Evolutionary conservation across 2,797 vertebrate genomes (phyloP), one percentile per base, ranked within the genome.

Genomic region (Cirrhinus molitorella): DNA sequence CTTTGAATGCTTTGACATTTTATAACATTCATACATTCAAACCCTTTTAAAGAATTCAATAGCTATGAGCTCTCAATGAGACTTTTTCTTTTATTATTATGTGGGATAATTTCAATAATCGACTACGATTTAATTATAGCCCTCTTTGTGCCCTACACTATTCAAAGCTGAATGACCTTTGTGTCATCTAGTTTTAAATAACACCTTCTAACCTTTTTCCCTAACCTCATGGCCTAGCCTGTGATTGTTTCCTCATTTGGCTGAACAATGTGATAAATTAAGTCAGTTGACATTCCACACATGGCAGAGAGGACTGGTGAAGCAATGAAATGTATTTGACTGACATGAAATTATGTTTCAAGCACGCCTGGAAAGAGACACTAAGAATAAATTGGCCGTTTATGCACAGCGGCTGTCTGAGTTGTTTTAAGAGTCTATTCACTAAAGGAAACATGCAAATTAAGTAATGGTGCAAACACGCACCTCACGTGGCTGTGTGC

Each of bases 201-300:
- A 78, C 75, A 77, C 57, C 21, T 57, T 59, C 34, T 43, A 65
- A 79, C 25, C 23, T 79, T 65, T 80, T 72, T 53, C 72, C 57
- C 53, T 75, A 85, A 78, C 72, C 72, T 67, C 77, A 57, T 66
- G 63, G 57, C 53, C 81, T 61, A 73, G 76, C 55, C 47, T 65
- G 31, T 80, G 61, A 70, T 65, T 19, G 49, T 75, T 61, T 79
- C 80, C 77, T 78, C 57, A 87, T 87, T 83, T 86, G 87, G 77
- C 72, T 43, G 45, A 57, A 67, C 72, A 65, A 13, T 67, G 75
- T 16, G 23, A 34, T 65, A 71, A 87, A 87, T 85, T 49, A 40
- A 80, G 80, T 47, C 53, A 49, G 77, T 81, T 86, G 76, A 79
- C 83, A 89, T 89, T 88, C 85, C 83, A 45, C 53, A 23, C 7